Evolutionary conservation across 1,140 invertebrate species (phyloP).

Genomic region (Megalonaias nervosa): DNA sequence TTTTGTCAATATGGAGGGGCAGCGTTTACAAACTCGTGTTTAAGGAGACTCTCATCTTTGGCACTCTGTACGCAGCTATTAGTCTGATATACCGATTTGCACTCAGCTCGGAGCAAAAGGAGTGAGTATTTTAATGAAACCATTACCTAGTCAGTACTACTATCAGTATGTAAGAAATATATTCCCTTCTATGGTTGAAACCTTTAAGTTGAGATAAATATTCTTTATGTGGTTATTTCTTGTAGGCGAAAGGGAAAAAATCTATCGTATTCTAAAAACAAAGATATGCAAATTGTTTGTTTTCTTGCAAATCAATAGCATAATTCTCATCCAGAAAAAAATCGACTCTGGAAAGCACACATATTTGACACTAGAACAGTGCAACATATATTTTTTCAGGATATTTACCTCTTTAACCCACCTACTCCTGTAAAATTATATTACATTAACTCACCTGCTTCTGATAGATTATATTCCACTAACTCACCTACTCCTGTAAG

Average conservation of each 20-base stretch:
- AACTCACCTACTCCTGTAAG: too few species aligned
- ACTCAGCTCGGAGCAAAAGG: slow-evolving; percentile 85
- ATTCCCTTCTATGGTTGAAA: background rate
- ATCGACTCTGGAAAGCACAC: too few species aligned
- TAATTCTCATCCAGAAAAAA: background rate
- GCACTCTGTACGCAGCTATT: slow-evolving; percentile 88
- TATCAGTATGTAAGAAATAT: background rate
- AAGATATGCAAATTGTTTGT: background rate
- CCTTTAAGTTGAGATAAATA: background rate
- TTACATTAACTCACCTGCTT: too few species aligned
- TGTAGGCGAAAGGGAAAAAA: background rate
- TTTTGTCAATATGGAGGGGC: slow-evolving; percentile 89
- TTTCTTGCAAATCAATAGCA: background rate
- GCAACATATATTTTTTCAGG: too few species aligned
- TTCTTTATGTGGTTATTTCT: background rate
- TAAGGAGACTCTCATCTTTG: slow-evolving; percentile 92
- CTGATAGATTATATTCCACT: too few species aligned
- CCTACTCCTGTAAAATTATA: too few species aligned
- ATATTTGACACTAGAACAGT: too few species aligned
- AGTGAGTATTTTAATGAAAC: slow-evolving; percentile 72
- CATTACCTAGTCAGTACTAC: background rate
- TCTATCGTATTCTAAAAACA: background rate
- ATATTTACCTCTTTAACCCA: too few species aligned
- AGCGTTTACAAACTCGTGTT: slow-evolving; percentile 98
- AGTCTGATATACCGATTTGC: slow-evolving; percentile 91